Evolutionary conservation across 2,113 vertebrate genomes (phyloP), one percentile per base, ranked within the genome.

Genomic region (Tamias sibiricus): DNA sequence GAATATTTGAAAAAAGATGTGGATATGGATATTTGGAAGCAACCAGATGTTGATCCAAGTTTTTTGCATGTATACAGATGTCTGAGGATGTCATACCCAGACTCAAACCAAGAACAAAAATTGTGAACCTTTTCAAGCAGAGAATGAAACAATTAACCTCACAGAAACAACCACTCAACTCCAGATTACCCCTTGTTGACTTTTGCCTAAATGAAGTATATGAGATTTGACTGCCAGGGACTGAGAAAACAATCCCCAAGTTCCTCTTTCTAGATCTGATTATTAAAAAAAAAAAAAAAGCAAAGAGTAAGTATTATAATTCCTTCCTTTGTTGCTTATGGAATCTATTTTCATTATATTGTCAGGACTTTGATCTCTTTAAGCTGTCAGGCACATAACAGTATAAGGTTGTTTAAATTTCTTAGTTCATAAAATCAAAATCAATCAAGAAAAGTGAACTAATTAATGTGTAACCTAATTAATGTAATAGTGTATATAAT

Each of bases 271-370:
- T 30, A 85, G 47, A 82, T 47, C 76, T 83, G 3, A 68, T n/a
- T 72, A 86, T 47, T 97, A 14, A 42, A 84, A 87, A 82, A 91
- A 94, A 44, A 13, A 92, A 35, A 22, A 22, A 57, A 22, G 54
- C 54, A 57, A 57, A 22, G 6, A 57, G 1, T 52, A 91, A 76
- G 22, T 7, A 81, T 57, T 89, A 12, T 28, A 37, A 79, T 2
- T 37, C 71, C 7, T 88, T 35, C 24, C 54, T 92, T 79, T 85
- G 35, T 71, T 96, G 90, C 89, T 91, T 84, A 44, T 95, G 57
- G 62, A 28, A 49, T 97, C 97, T 14, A 0, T 88, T 98, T 97
- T 98, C 69, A 62, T 91, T 81, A 76, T 40, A 40, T 97, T 95
- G 40, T 91, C 2, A 0, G 84, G 85, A 75, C 37, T 79, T 97